Evolutionary conservation across 1,140 invertebrate genomes (phyloP).

Genomic region (Ganaspis sp.): DNA sequence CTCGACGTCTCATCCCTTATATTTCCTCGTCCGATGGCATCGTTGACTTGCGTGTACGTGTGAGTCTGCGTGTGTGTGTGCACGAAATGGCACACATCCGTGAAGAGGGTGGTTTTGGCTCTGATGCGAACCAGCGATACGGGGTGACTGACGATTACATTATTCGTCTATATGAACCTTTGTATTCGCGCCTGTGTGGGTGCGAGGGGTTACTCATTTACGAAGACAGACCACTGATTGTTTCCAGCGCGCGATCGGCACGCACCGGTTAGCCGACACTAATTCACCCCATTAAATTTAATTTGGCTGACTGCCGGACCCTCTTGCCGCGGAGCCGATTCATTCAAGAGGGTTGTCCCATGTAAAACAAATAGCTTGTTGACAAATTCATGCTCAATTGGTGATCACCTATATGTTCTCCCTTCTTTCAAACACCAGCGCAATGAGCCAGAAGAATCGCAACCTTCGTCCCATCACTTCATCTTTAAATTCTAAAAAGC

Average conservation of each 20-base stretch:
- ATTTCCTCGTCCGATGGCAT: conserved; percentile 56
- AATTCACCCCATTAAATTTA: conserved; percentile 71
- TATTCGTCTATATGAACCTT: conserved; percentile 33
- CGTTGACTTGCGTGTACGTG: conserved; percentile 32
- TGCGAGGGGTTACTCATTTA: conserved; percentile 15
- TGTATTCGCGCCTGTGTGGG: not conserved
- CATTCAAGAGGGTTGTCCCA: conserved; percentile 46
- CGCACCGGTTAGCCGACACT: conserved; percentile 50
- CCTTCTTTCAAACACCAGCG: not conserved
- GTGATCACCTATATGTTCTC: not conserved
- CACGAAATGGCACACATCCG: conserved; percentile 36
- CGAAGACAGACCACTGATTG: conserved; percentile 39
- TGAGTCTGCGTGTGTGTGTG: conserved; percentile 36
- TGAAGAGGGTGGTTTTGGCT: conserved; percentile 33
- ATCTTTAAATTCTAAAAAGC: too few relatives aligned
- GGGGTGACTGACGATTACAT: conserved; percentile 64
- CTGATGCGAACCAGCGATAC: conserved; percentile 56
- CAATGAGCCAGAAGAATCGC: not conserved
- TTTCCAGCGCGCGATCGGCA: conserved; percentile 44
- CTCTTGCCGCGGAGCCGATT: conserved; percentile 35
- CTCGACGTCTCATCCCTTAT: conserved; percentile 54
- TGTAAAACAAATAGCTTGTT: conserved; percentile 32
- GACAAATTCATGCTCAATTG: conserved; percentile 18
- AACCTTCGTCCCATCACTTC: not conserved
- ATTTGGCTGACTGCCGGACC: conserved; percentile 53